These are phyloP conservation scores for Gibbula magus DNA, from an alignment of 2,888 invertebrate species.

Conservation along the genomic window DNA sequence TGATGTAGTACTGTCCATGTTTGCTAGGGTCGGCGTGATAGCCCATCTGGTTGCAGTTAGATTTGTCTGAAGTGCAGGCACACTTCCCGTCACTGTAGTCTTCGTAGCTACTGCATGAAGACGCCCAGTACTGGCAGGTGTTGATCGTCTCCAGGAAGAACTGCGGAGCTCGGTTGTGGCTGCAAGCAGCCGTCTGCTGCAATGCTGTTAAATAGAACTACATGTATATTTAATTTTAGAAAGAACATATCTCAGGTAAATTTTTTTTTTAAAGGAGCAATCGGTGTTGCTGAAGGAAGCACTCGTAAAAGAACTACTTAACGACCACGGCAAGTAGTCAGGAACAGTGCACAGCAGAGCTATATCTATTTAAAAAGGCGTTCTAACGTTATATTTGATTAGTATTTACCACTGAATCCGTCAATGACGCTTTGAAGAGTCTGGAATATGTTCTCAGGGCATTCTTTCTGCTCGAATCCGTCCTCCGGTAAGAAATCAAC, in stretches of 20 bases:
- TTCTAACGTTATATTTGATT: too few relatives aligned
- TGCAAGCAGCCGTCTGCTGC: slow-evolving; percentile 82
- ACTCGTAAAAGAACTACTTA: too few relatives aligned
- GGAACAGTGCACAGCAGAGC: too few relatives aligned
- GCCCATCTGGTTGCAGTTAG: slow-evolving; percentile 66
- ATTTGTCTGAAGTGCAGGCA: slow-evolving; percentile 50
- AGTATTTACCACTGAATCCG: too few relatives aligned
- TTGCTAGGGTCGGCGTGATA: slow-evolving; percentile 56
- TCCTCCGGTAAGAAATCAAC: slow-evolving; percentile 74
- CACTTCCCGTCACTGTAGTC: slow-evolving; percentile 87
- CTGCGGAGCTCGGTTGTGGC: slow-evolving; percentile 89
- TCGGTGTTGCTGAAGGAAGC: too few relatives aligned
- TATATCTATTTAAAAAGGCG: too few relatives aligned
- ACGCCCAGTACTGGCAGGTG: slow-evolving; percentile 84
- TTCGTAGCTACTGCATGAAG: slow-evolving; percentile 85
- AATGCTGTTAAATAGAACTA: too few relatives aligned
- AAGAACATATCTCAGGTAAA: too few relatives aligned
- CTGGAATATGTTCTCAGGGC: slow-evolving; percentile 46
- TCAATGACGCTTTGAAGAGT: too few relatives aligned
- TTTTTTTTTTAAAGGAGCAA: too few relatives aligned
- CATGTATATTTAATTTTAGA: too few relatives aligned
- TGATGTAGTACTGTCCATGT: slow-evolving; percentile 35
- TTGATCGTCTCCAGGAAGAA: slow-evolving; percentile 89
- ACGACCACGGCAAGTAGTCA: too few relatives aligned
- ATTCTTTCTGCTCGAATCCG: slow-evolving; percentile 73